phyloP scores from a whole-genome alignment of 2,888 invertebrate species.

The Acronicta leporina region DNA sequence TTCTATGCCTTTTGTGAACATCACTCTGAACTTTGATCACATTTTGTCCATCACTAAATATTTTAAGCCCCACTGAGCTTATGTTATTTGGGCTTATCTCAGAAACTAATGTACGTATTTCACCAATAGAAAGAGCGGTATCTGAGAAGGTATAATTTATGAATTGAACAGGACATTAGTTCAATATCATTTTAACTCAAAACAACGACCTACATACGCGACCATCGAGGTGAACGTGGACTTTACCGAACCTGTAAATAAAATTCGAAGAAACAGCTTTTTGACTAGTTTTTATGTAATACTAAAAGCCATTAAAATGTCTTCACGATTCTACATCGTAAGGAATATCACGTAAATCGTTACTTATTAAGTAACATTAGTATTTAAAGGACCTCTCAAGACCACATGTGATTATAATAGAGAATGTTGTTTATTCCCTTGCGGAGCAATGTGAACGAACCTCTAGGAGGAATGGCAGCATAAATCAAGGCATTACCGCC shows the following conservation, averaged over 20 bases:
- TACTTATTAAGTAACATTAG: constrained; percentile 66
- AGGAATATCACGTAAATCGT: constrained; percentile 60
- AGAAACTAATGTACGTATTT: too few relatives aligned
- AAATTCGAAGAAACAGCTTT: constrained; percentile 43
- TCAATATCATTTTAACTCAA: constrained; percentile 44
- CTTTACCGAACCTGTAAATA: constrained; percentile 40
- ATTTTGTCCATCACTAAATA: constrained; percentile 42
- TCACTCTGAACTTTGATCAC: constrained; percentile 38
- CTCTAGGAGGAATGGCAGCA: constrained; percentile 60
- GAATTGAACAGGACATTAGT: too few relatives aligned
- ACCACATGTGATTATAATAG: constrained; percentile 63
- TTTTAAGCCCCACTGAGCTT: too few relatives aligned
- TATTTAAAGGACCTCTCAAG: constrained; percentile 65
- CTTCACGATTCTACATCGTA: constrained; percentile 43
- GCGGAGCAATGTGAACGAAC: constrained; percentile 64
- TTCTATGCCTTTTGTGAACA: constrained; percentile 50
- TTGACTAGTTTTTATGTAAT: constrained; percentile 43
- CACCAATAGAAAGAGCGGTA: too few relatives aligned
- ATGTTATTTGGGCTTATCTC: too few relatives aligned
- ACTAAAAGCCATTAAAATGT: constrained; percentile 37
- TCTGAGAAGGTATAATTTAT: too few relatives aligned
- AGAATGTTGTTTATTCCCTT: constrained; percentile 45
- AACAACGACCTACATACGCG: constrained; percentile 42
- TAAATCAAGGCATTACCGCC: constrained; percentile 77
- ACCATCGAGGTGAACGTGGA: constrained; percentile 36